Base-by-base conservation (phyloP, 2,888 invertebrate species). In the Hypomecis punctinalis region DNA sequence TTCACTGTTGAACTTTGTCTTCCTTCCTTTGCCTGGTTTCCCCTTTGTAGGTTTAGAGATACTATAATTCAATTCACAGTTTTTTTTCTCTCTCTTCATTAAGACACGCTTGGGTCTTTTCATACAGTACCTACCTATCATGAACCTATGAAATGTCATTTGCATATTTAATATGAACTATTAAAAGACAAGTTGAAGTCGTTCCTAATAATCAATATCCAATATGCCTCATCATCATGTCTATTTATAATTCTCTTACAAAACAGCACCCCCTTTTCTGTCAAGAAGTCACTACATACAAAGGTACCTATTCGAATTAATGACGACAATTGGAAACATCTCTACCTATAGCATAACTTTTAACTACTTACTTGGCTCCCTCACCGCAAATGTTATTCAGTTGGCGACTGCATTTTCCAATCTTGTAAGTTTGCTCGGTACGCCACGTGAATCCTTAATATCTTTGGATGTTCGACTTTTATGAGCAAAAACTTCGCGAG, bases 371-470 rank as follows among this genome's bases (percentile, higher is more conserved):
- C 40, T 33, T 23, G 23, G 23, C 23, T 23, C 35, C 39, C 47
- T 11, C 47, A 39, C 33, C 47, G 35, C 39, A 43, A 46, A 46
- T 40, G 45, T 52, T 40, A 57, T 62, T 46, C 62, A 56, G 52
- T 33, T 39, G 35, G 51, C 11, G 46, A 40, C 56, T 56, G 62
- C 56, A 56, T 46, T 49, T 57, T 46, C 51, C 51, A 62, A 56
- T 62, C 51, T 57, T 46, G 40, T 42, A 43, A 62, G 56, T 56
- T 61, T 43, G 48, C 23, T 36, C 13, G 8, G 45, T 39, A 55
- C 53, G 45, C 53, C 35, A 47, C 40, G 11, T 47, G 60, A 60
- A 53, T 60, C 49, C 49, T 36, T 49, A 49, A 42, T 43, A 42
- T 42, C 53, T 43, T 54, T 8, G 7, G 42, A 53, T 35, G 53